Percentiles rank a stretch among this genome's conserved stretches.
These are phyloP conservation scores for Podarcis raffonei DNA, from an alignment of 2,113 vertebrate species.

Conservation along the genomic window DNA sequence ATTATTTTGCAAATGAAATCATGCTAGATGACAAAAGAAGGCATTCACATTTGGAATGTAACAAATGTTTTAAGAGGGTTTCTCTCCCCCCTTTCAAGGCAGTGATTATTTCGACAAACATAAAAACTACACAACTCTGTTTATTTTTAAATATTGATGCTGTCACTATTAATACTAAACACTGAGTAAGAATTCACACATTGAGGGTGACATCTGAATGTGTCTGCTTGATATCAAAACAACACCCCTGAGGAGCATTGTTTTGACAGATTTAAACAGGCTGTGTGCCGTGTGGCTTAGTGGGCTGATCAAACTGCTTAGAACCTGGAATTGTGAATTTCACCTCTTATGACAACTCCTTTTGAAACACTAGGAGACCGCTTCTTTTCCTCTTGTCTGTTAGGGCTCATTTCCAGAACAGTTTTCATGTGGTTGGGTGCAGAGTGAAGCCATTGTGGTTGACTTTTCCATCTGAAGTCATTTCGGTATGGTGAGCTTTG, in stretches of 20 bases:
- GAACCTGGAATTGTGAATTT: constrained; percentile 46
- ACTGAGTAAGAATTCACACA: constrained; percentile 80
- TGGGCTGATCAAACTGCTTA: constrained; percentile 44
- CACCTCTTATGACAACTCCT: constrained; percentile 41
- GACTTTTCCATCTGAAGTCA: neutral
- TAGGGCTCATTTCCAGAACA: neutral
- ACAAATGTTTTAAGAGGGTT: constrained; percentile 52
- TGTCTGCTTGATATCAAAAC: constrained; percentile 78
- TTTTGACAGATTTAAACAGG: constrained; percentile 73
- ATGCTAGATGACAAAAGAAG: constrained; percentile 55
- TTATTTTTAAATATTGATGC: constrained; percentile 81
- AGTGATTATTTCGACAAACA: constrained; percentile 59
- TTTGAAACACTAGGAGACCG: constrained; percentile 30
- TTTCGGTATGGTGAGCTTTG: neutral
- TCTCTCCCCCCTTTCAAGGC: constrained; percentile 31
- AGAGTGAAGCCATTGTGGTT: neutral
- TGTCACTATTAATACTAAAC: constrained; percentile 76
- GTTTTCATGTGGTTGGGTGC: neutral
- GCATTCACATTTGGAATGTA: constrained; percentile 43
- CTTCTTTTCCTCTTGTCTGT: constrained; percentile 9
- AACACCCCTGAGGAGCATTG: constrained; percentile 69
- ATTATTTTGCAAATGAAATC: constrained; percentile 57
- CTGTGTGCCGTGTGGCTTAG: constrained; percentile 43
- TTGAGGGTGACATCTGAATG: constrained; percentile 72
- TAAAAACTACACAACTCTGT: constrained; percentile 64